Evolutionary conservation across 2,888 invertebrate species (phyloP).

Genomic region (Oxyteleia sp.): DNA sequence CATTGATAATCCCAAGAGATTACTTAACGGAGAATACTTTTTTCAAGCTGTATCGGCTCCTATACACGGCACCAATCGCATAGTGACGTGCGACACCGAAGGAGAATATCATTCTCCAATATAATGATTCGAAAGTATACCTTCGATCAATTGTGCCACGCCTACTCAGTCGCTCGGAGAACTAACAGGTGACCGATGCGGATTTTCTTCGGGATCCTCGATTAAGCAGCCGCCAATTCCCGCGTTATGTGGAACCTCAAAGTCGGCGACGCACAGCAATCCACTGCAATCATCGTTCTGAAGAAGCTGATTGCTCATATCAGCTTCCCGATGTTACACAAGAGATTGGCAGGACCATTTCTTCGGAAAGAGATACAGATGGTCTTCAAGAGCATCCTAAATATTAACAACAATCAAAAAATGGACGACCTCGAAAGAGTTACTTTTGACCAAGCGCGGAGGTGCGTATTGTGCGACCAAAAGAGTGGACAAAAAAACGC

Average conservation of each 20-base stretch:
- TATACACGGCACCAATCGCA: conserved; percentile 59
- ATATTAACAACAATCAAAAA: conserved; percentile 33
- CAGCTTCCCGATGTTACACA: conserved; percentile 47
- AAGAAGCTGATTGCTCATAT: conserved; percentile 53
- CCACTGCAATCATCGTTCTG: conserved; percentile 38
- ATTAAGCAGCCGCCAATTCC: conserved; percentile 75
- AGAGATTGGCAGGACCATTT: conserved; percentile 50
- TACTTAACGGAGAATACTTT: conserved; percentile 40
- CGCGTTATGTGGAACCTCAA: conserved; percentile 48
- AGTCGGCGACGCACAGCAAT: conserved; percentile 35
- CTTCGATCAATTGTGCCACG: conserved; percentile 73
- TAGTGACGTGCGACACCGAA: conserved; percentile 70
- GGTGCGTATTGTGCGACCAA: conserved; percentile 58
- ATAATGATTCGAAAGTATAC: too few relatives aligned
- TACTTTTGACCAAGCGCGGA: conserved; percentile 38
- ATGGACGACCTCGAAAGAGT: conserved; percentile 29
- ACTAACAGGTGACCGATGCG: conserved; percentile 76
- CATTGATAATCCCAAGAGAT: background rate
- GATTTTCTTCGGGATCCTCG: conserved; percentile 75
- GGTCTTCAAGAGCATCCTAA: conserved; percentile 50
- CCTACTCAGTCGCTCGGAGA: conserved; percentile 47
- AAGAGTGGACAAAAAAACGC: conserved; percentile 53
- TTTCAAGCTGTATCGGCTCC: conserved; percentile 53
- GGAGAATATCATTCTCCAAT: too few relatives aligned
- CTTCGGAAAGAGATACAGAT: conserved; percentile 58